Evolutionary conservation across 2,113 vertebrate genomes (phyloP).

Genomic region (Laticauda laticaudata): DNA sequence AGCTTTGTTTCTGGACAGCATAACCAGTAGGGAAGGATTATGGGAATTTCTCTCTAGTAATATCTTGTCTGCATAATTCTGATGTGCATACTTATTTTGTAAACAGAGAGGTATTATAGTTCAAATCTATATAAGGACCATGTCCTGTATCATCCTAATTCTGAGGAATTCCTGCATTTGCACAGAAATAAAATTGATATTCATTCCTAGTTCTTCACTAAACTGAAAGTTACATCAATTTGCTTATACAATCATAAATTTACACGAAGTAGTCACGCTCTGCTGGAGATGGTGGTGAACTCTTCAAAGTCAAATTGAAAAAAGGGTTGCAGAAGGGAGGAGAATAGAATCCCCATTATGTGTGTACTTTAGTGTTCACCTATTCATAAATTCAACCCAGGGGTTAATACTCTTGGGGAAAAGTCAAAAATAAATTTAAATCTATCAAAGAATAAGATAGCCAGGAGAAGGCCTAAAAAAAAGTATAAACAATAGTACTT

Average conservation of each 20-base stretch:
- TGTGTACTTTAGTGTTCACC: not conserved
- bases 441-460: not conserved
- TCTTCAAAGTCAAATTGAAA: not conserved
- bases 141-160: not conserved
- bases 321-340: not conserved
- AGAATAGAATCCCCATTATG: not conserved
- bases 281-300: not conserved
- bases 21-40: not conserved
- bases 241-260: not conserved
- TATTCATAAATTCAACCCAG: not conserved
- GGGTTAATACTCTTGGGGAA: not conserved
- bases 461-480: not conserved
- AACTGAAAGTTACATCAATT: not conserved
- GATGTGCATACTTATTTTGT: not conserved
- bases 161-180: not conserved
- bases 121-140: not conserved
- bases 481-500: not conserved
- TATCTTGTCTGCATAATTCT: not conserved
- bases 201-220: not conserved
- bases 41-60: not conserved
- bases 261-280: not conserved
- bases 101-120: not conserved
- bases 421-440: not conserved
- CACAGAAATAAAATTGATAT: not conserved
- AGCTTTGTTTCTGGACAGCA: not conserved